These are phyloP conservation scores for Enteromius radiatus DNA, from an alignment of 2,797 vertebrate species.

Conservation along the genomic window DNA sequence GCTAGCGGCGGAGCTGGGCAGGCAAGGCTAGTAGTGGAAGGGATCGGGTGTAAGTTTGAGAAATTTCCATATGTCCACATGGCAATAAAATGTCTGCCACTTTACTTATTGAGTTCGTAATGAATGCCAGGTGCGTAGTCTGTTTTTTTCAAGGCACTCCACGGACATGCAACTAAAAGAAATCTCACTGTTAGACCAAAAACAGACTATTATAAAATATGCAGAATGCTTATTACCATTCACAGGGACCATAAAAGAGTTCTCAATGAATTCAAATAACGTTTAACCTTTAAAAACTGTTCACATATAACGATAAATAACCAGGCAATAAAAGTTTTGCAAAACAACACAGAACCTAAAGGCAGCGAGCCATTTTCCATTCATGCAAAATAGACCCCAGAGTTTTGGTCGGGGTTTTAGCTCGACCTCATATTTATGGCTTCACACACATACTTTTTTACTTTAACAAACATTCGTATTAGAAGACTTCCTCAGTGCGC, in stretches of 20 bases:
- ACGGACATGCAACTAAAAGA: constrained; percentile 33
- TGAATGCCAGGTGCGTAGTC: constrained; percentile 75
- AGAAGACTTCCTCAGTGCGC: constrained; percentile 41
- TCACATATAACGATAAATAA: constrained; percentile 58
- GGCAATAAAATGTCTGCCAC: constrained; percentile 82
- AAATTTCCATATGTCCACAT: constrained; percentile 80
- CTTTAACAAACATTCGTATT: constrained; percentile 58
- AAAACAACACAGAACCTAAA: constrained; percentile 56
- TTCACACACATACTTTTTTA: constrained; percentile 65
- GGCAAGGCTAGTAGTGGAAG: constrained; percentile 48
- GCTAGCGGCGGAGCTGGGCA: constrained; percentile 1
- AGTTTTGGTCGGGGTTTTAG: constrained; percentile 58
- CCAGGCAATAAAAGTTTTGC: constrained; percentile 51
- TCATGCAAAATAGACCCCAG: constrained; percentile 50
- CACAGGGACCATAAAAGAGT: constrained; percentile 22
- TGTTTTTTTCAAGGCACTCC: constrained; percentile 58
- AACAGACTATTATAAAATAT: constrained; percentile 47
- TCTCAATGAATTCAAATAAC: not conserved
- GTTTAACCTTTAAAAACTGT: constrained; percentile 6
- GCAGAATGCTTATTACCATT: not conserved
- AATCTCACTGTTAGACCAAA: constrained; percentile 55
- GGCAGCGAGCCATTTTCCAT: constrained; percentile 59
- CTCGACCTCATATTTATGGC: constrained; percentile 65
- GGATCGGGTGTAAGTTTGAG: constrained; percentile 70
- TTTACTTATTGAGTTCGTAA: constrained; percentile 82